Evolutionary conservation across 2,797 vertebrate genomes (phyloP).

Genomic region (Macrochelys suwanniensis): DNA sequence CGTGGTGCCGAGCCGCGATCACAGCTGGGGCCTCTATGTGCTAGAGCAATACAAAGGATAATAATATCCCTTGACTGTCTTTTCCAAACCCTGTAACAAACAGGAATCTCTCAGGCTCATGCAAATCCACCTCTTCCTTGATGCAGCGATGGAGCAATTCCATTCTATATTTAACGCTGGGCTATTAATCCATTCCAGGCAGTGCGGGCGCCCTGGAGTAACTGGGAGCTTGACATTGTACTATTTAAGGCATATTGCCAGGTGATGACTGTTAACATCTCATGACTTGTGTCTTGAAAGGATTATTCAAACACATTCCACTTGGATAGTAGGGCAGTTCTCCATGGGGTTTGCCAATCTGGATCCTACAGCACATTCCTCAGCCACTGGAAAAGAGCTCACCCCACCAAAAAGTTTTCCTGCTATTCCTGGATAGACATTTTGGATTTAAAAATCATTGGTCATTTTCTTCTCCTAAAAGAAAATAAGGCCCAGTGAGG

Average conservation of each 20-base stretch:
- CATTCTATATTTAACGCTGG: background rate
- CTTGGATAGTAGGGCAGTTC: background rate
- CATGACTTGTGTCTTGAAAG: background rate
- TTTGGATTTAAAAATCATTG: background rate
- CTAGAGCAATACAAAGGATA: background rate
- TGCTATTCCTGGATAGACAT: background rate
- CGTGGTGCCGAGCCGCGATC: background rate
- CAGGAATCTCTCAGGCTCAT: background rate
- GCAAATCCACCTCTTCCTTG: background rate
- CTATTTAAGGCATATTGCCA: background rate
- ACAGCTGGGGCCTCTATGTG: background rate
- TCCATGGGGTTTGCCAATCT: background rate
- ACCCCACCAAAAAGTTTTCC: slow-evolving; percentile 12
- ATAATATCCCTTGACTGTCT: background rate
- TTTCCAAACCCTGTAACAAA: background rate
- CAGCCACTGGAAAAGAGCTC: background rate
- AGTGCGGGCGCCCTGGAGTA: background rate
- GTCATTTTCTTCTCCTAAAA: background rate
- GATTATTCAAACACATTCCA: background rate
- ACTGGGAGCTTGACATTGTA: background rate
- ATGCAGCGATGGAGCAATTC: background rate
- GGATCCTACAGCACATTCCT: background rate
- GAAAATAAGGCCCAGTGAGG: background rate
- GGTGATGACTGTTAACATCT: background rate
- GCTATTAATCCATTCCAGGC: background rate